Evolutionary conservation across 1,140 invertebrate species (phyloP), one percentile per base, ranked within the genome.

Genomic region (Andricus grossulariae): DNA sequence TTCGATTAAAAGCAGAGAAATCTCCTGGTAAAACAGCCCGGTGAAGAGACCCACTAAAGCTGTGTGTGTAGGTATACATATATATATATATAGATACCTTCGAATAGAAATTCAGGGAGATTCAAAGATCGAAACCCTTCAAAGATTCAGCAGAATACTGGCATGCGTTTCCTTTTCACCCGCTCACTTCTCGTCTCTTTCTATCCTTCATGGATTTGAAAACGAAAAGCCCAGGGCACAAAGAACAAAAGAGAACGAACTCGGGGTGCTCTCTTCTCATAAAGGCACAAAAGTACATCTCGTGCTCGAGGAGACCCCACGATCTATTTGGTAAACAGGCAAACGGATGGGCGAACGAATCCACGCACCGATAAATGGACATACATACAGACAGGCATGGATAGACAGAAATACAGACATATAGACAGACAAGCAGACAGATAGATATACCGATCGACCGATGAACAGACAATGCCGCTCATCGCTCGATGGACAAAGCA

Each of bases 401-500:
- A 74, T 70, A 57, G 80, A 72, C 75, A 78, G 73, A 79, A 75
- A 78, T 77, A 45, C 39, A 45, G 39, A 76, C 74, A 52, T 71
- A 54, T 19, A 72, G 66, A 50, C 52, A 73, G 81, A 76, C 75
- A 77, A 80, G 76, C 74, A 79, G 78, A 81, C 79, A 78, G 75
- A 84, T 79, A 76, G 84, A 87, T 79, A 75, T 75, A 79, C 72
- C 74, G 81, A 82, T 77, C 70, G 54, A 84, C 85, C 83, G 86
- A 85, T 84, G 80, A 87, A 88, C 88, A 89, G 89, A 91, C 89
- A 91, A 91, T 91, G 85, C 85, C 85, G 86, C 88, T 88, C 90
- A 90, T 91, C 90, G 89, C 85, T 89, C 87, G 85, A 88, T 88
- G 87, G 90, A 91, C 90, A 91, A 92, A 91, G 89, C 89, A 86